These are phyloP conservation scores for Falcaria lacertinaria DNA, from an alignment of 2,888 invertebrate species.

Conservation along the genomic window DNA sequence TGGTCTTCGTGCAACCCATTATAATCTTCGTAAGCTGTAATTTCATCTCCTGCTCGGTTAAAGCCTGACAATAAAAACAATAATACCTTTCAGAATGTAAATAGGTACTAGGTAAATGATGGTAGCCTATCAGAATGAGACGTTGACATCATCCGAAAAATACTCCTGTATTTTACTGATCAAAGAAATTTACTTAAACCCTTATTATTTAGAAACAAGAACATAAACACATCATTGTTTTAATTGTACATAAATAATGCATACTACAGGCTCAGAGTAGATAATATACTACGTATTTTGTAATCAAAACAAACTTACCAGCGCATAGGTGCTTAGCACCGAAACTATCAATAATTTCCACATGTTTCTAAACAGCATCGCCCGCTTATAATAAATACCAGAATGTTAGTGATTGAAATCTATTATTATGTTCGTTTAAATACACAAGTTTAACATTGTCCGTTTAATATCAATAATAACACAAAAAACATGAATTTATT, in stretches of 20 bases:
- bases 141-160: too few relatives aligned
- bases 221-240: too few relatives aligned
- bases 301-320: constrained; percentile 24
- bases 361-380: constrained; percentile 5
- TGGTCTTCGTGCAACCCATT: constrained; percentile 49
- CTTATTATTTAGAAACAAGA: too few relatives aligned
- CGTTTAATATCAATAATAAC: background rate
- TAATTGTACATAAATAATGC: too few relatives aligned
- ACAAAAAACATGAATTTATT: background rate
- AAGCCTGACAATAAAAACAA: constrained; percentile 21
- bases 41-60: constrained; percentile 57
- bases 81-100: too few relatives aligned
- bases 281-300: too few relatives aligned
- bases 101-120: too few relatives aligned
- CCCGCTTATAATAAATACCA: background rate
- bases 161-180: too few relatives aligned
- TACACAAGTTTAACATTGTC: background rate
- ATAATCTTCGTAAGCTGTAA: constrained; percentile 40
- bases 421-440: background rate
- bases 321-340: constrained; percentile 13
- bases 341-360: constrained; percentile 14
- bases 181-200: too few relatives aligned
- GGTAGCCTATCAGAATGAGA: too few relatives aligned
- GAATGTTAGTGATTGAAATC: background rate
- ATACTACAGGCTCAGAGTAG: too few relatives aligned